These are phyloP conservation scores for Julus scanicus DNA, from an alignment of 2,888 invertebrate genomes.

Conservation along the genomic window DNA sequence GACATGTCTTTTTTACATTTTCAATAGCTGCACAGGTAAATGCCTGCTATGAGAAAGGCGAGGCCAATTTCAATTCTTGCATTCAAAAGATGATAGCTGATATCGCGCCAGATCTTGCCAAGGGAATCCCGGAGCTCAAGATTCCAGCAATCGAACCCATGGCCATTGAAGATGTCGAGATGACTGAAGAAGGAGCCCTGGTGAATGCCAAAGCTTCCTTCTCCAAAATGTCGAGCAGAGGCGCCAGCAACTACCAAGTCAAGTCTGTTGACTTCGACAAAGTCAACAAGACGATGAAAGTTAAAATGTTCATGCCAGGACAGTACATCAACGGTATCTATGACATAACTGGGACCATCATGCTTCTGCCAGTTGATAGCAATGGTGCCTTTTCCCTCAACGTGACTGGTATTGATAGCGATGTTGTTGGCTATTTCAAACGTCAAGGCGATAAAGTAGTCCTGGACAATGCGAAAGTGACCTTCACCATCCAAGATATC, in stretches of 20 bases:
- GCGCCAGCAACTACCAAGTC: not conserved
- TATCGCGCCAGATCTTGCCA: not conserved
- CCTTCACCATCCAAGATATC: conserved; percentile 71
- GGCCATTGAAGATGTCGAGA: not conserved
- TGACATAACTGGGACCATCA: conserved; percentile 8
- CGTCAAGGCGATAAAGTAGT: conserved; percentile 60
- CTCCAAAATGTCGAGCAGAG: conserved; percentile 1
- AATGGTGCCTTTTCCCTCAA: conserved; percentile 37
- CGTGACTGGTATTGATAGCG: conserved; percentile 39
- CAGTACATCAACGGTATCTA: conserved; percentile 32
- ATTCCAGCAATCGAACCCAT: conserved; percentile 50
- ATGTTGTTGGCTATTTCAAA: not conserved
- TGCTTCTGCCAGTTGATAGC: conserved; percentile 50
- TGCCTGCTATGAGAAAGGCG: conserved; percentile 5
- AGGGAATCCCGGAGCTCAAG: not conserved
- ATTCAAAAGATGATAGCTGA: not conserved
- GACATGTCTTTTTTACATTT: not conserved
- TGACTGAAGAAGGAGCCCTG: conserved; percentile 32
- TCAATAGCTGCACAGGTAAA: not conserved
- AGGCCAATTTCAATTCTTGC: not conserved
- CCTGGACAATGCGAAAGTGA: conserved; percentile 71
- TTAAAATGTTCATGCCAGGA: not conserved
- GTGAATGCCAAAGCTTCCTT: conserved; percentile 52
- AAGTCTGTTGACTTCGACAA: not conserved
- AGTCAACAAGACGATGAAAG: not conserved